Base-by-base conservation (phyloP, 2,888 invertebrate genomes). In the Lacanobia oleracea region DNA sequence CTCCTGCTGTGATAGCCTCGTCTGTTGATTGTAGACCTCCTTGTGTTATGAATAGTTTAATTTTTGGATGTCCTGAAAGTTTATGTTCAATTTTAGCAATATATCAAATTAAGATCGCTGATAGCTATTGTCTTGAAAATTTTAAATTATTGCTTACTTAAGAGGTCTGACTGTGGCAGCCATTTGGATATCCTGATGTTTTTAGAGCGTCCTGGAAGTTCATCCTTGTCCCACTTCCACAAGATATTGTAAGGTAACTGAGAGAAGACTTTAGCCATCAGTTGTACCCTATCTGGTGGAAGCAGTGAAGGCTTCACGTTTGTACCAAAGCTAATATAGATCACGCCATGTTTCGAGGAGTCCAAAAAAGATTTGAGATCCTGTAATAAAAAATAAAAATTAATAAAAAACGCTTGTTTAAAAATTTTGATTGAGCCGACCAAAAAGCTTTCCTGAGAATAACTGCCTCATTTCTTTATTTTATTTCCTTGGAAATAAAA, bases 321-420 rank as follows among this genome's bases (percentile, higher is more conserved):
- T 2, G 95, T 92, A 0, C 96, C 96, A 67, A 95, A 91, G 76
- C 95, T 96, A 40, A 96, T 88, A 77, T 93, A 94, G 3, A 96
- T 91, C 0, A 95, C 94, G 0, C 95, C 95, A 16, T 93, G 80
- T 50, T 88, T 88, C 0, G 95, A 93, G 0, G 91, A 89, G 56
- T 94, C 92, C 2, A 95, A 72, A 70, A 89, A 94, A 0, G 77
- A 65, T 72, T 94, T 84, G 0, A 95, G 81, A 18, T 93, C 92
- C 93, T 94, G 40, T n/a, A 63, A n/a, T 94, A 10, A 33, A 33
- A 3, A 10, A 27, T 0, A 0, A 9, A 10, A 6, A 2, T 4
- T 14, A 14, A 14, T 14, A 43, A 43, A 14, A 43, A 43, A 43
- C 43, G 43, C 12, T 12, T 43, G 12, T 40, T 0, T 43, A 2